A percentile compares a stretch with the other conserved stretches of the same genome.
These are phyloP conservation scores for Heteromurus nitidus DNA, from an alignment of 2,888 invertebrate genomes.

Conservation along the genomic window DNA sequence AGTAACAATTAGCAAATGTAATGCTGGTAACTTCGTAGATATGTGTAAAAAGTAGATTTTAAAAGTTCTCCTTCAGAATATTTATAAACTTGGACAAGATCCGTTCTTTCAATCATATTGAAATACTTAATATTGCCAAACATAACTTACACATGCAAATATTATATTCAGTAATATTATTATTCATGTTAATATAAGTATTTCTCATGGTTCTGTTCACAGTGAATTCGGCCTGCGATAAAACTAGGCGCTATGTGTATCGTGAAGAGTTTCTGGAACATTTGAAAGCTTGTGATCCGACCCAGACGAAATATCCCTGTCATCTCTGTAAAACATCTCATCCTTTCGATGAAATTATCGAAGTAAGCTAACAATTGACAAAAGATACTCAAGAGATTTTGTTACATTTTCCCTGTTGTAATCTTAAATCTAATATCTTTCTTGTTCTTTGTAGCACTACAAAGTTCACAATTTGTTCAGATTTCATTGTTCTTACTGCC, in stretches of 20 bases:
- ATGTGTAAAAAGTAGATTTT: too few species aligned
- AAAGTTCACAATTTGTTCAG: constrained; percentile 76
- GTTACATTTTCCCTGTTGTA: too few species aligned
- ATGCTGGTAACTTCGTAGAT: too few species aligned
- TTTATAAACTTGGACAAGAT: too few species aligned
- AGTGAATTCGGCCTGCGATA: constrained; percentile 45
- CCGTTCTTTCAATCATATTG: too few species aligned
- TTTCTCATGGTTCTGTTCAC: too few species aligned
- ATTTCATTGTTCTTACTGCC: constrained; percentile 78
- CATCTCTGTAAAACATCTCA: constrained; percentile 40
- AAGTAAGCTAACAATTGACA: constrained; percentile 41
- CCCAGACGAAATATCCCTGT: constrained; percentile 23
- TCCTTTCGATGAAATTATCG: constrained; percentile 27
- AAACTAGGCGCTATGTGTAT: constrained; percentile 40
- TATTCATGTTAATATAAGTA: too few species aligned
- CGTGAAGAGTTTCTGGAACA: constrained; percentile 59
- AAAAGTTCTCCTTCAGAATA: too few species aligned
- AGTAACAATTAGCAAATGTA: too few species aligned
- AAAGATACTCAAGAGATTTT: background rate
- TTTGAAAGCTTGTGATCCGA: constrained; percentile 36
- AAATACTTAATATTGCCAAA: too few species aligned
- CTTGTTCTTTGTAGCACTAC: constrained; percentile 75
- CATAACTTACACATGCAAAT: too few species aligned
- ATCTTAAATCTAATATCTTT: background rate
- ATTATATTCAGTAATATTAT: too few species aligned